Evolutionary conservation across 2,113 vertebrate species (phyloP).

Genomic region (Mormyrus lacerda): DNA sequence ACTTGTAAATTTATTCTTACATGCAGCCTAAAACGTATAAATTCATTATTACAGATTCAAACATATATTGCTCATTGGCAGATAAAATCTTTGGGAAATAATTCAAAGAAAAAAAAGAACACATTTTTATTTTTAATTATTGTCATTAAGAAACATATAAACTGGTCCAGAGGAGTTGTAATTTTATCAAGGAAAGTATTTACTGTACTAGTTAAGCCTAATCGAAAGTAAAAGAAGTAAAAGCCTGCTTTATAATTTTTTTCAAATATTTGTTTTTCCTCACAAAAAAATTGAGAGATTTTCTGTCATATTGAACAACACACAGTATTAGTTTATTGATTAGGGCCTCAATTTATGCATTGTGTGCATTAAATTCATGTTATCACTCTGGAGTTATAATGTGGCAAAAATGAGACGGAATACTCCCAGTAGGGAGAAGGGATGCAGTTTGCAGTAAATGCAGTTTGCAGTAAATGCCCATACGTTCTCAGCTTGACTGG

Average conservation of each 20-base stretch:
- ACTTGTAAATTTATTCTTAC: slow-evolving; percentile 20
- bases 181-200: neutral
- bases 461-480: slow-evolving; percentile 40
- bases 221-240: neutral
- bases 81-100: neutral
- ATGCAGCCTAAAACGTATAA: slow-evolving; percentile 1
- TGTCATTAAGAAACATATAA: neutral
- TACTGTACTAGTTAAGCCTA: neutral
- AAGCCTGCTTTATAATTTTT: neutral
- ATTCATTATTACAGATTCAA: neutral
- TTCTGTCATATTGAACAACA: neutral
- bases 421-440: slow-evolving; percentile 34
- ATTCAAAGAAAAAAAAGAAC: neutral
- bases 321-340: neutral
- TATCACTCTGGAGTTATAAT: neutral
- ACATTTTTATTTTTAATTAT: neutral
- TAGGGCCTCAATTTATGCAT: neutral
- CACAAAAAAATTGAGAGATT: neutral
- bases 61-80: neutral
- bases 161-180: neutral
- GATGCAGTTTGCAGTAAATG: slow-evolving; percentile 44
- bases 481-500: slow-evolving; percentile 30
- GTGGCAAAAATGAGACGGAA: neutral
- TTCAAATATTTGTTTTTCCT: neutral
- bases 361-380: neutral